Base-by-base conservation (phyloP, 2,113 vertebrate species). In the Prionailurus bengalensis region DNA sequence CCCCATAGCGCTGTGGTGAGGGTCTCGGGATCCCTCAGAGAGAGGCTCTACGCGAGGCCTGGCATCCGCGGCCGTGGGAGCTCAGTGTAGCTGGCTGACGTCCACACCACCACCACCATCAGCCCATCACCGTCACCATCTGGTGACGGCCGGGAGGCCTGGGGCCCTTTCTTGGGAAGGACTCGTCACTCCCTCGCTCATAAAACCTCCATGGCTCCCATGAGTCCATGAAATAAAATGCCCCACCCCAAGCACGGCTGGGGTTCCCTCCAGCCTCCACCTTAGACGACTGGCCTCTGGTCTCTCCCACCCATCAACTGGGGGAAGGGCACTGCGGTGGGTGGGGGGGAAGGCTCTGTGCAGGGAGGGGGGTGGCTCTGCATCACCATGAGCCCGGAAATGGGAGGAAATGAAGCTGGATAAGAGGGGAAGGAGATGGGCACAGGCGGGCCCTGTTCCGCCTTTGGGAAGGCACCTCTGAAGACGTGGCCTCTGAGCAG, bases 41-140 rank as follows among this genome's bases (percentile, higher is more conserved):
- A 70, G 74, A 12, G 74, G 36, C 23, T 17, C 63, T 45, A 45
- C 25, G 5, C 15, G 36, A 73, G 19, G 68, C 39, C 33, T 0
- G 33, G 31, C 13, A 4, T 29, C n/a, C 6, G 1, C 0, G 0
- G 10, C 0, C 39, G 7, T 5, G 42, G 9, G 58, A 1, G 10
- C 76, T 65, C 58, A 5, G 27, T 2, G 17, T 3, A n/a, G 3
- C 45, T 45, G 45, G 45, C 45, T 45, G 45, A 45, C 45, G 45
- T 45, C 45, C 45, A 45, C 45, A 45, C 45, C 45, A 45, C 45
- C 42, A 7, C 42, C 39, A n/a, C 21, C 70, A 16, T 45, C 45
- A 45, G 45, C 45, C 23, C 8, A 6, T 29, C 36, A 4, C 15
- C 25, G 1, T 7, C 4, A 27, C 61, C 93, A 27, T 1, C 82